Base-by-base conservation (phyloP, 2,888 invertebrate species). In the Sceliomorpha sp. region DNA sequence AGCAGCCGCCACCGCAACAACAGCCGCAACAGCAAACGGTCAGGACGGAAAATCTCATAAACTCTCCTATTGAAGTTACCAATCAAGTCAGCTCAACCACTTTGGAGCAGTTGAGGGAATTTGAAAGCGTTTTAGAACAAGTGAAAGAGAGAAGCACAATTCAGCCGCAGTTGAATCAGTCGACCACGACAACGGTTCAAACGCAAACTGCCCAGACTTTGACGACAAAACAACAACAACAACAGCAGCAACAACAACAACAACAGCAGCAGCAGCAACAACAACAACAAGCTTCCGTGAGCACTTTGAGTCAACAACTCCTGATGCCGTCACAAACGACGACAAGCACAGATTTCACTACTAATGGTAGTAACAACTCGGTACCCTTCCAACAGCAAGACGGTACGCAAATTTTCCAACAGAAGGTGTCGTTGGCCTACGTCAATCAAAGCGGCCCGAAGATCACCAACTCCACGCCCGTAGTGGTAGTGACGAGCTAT, bases 111-210 rank as follows among this genome's bases (percentile, higher is more conserved):
- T 85, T 95, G 5, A 89, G 94, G 51, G 95, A 95, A 82, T 95
- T 95, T 77, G 95, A 95, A 82, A 93, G 94, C 89, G 94, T 95
- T 0, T 89, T 95, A 63, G 94, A 95, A 80, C 94, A 94, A 89
- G 94, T 95, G 0, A 94, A 94, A 82, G 94, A 94, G 84, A 89
- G 94, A 64, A 94, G 93, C 75, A 93, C 92, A 14, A 92, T 92
- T 1, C 91, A 91, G 70, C 91, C 92, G 0, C 82, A 83, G 24
- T 62, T 79, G 3, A 76, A 76, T 31, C 83, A 81, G 15, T 69
- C 79, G n/a, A 64, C 77, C 1, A 71, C 83, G 0, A 81, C 76
- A 1, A 74, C 77, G 0, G 63, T 60, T 1, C 63, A 74, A 0
- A 81, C 81, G 0, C 77, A 76, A 5, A 83, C 87, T 0, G 85